These are phyloP conservation scores for Chymomyza fuscimana DNA, from an alignment of 2,888 invertebrate genomes.

Conservation along the genomic window DNA sequence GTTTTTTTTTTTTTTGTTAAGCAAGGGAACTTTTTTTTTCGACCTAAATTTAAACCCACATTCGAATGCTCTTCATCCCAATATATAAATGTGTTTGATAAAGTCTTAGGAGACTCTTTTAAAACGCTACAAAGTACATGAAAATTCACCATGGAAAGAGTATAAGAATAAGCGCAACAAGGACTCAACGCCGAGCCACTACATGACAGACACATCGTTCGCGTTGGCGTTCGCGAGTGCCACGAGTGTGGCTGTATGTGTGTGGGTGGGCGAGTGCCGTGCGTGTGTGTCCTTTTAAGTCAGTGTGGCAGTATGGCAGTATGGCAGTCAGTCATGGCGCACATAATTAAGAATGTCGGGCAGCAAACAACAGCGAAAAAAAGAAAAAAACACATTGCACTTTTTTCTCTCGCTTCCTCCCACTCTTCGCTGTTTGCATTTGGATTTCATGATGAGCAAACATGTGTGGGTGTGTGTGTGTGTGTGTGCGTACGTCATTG, in stretches of 20 bases:
- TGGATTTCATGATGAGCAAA: slow-evolving; percentile 57
- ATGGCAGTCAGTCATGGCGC: slow-evolving; percentile 70
- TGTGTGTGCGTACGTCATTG: slow-evolving; percentile 11
- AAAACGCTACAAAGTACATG: too few relatives aligned
- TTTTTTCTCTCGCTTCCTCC: slow-evolving; percentile 39
- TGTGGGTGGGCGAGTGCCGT: slow-evolving; percentile 20
- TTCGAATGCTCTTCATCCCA: too few relatives aligned
- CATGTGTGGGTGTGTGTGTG: slow-evolving; percentile 17
- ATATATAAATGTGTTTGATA: too few relatives aligned
- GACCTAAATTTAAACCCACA: too few relatives aligned
- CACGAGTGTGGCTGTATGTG: slow-evolving; percentile 35
- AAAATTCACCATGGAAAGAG: not conserved
- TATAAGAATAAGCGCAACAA: slow-evolving; percentile 73
- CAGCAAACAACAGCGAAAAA: slow-evolving; percentile 43
- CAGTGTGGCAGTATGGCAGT: slow-evolving; percentile 64
- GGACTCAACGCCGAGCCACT: slow-evolving; percentile 53
- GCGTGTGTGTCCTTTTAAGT: slow-evolving; percentile 47
- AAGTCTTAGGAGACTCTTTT: too few relatives aligned
- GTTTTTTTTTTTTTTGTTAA: too few relatives aligned
- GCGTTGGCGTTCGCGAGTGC: slow-evolving; percentile 48
- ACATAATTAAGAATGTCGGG: slow-evolving; percentile 69
- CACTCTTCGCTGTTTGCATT: slow-evolving; percentile 52
- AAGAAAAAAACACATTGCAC: slow-evolving; percentile 40
- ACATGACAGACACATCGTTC: slow-evolving; percentile 59
- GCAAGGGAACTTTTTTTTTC: too few relatives aligned